phyloP scores from a whole-genome alignment of 2,888 invertebrate genomes.

The Harpagoxenus sublaevis region DNA sequence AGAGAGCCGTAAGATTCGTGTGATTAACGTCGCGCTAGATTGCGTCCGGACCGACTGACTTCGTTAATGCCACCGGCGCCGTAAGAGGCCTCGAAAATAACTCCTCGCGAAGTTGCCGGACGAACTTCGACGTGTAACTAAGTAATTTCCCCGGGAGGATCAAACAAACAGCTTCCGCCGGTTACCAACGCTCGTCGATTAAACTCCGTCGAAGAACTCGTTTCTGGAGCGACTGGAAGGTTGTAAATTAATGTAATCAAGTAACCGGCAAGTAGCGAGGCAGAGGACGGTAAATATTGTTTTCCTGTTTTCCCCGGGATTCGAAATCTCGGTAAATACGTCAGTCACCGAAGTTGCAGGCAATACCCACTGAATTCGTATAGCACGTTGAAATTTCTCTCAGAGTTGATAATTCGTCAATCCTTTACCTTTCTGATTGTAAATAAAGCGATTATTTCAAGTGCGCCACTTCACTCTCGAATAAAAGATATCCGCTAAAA shows the following conservation, averaged over 20 bases:
- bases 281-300: slow-evolving; percentile 34
- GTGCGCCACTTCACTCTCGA: neutral
- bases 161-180: slow-evolving; percentile 52
- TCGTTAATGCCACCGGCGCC: slow-evolving; percentile 26
- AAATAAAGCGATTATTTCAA: slow-evolving; percentile 6
- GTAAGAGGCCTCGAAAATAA: slow-evolving; percentile 39
- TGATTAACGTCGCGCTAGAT: slow-evolving; percentile 35
- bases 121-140: slow-evolving; percentile 52
- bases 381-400: neutral
- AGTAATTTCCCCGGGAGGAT: slow-evolving; percentile 48
- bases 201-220: slow-evolving; percentile 45
- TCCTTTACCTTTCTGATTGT: neutral
- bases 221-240: slow-evolving; percentile 43
- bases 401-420: neutral
- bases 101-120: slow-evolving; percentile 33
- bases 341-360: slow-evolving; percentile 13
- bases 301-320: slow-evolving; percentile 30
- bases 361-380: neutral
- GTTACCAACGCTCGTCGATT: slow-evolving; percentile 46
- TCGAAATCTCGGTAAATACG: slow-evolving; percentile 20
- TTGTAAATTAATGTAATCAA: slow-evolving; percentile 50
- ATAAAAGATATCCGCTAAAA: neutral
- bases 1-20: neutral
- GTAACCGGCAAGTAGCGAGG: slow-evolving; percentile 31
- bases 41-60: slow-evolving; percentile 18